phyloP scores from a whole-genome alignment of 2,797 vertebrate genomes.

The Rhinogobio ventralis region DNA sequence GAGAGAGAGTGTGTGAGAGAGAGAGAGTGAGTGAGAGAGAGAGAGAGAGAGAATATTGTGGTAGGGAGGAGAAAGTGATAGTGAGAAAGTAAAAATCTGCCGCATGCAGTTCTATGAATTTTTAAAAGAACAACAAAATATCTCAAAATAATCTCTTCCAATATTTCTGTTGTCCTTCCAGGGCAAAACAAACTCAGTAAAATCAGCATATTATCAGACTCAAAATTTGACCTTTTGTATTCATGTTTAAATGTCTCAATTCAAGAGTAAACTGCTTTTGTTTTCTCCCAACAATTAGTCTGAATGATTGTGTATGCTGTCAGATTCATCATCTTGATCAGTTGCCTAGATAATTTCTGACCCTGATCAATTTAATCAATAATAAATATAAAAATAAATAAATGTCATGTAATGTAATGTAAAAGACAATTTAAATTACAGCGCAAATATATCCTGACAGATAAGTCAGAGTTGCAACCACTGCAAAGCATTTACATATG shows the following conservation, averaged over 20 bases:
- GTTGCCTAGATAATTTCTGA: background rate
- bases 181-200: background rate
- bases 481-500: background rate
- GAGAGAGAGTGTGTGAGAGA: background rate
- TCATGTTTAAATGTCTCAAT: background rate
- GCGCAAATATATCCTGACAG: background rate
- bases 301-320: background rate
- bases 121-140: background rate
- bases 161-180: too few relatives aligned
- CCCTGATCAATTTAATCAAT: background rate
- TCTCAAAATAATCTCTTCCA: background rate
- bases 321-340: background rate
- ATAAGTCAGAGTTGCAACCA: background rate
- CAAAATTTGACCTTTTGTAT: background rate
- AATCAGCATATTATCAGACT: background rate
- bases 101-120: background rate
- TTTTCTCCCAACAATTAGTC: conserved; percentile 1
- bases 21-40: too few relatives aligned
- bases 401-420: background rate
- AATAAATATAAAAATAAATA: conserved; percentile 5
- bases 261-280: background rate
- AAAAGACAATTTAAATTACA: background rate
- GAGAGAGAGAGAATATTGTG: conserved; percentile 13
- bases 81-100: conserved; percentile 22
- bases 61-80: conserved; percentile 24